Base-by-base conservation (phyloP, 2,113 vertebrate genomes). In the Elanoides forficatus region DNA sequence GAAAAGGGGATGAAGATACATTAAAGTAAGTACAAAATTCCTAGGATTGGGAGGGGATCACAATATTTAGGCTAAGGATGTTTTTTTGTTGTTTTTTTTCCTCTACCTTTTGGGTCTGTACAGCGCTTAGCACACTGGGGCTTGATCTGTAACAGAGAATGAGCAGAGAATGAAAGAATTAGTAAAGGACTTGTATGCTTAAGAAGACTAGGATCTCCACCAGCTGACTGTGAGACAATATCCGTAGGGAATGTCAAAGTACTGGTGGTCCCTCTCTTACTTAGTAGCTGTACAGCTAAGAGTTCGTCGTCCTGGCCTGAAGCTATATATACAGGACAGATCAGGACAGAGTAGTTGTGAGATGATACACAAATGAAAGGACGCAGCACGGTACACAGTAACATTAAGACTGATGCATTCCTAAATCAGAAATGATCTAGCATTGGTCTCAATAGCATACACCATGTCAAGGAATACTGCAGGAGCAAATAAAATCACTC, bases 401-500 rank as follows among this genome's bases (percentile, higher is more conserved):
- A 34, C 34, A 56, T 52, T 48, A 70, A 86, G 42, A 48, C 53
- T 56, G 11, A 85, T 48, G 15, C 40, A 79, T 92, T 91, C 62
- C 32, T n/a, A 75, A 68, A 75, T 80, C 29, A 71, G 48, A 95
- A 91, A 40, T 68, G 7, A 68, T 78, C 47, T 67, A 56, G 8
- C 19, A 45, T 26, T 66, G 60, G 29, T 74, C 68, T 87, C 58
- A 81, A 6, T 23, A 84, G 14, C 43, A 52, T 56, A 48, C 0
- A 12, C 17, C 7, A 18, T 30, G 11, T 30, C 40, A 68, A 55
- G 43, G 34, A 89, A 89, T 74, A 62, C 45, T 87, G 23, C 34
- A 72, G 36, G 34, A 79, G 13, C 36, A 95, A 71, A 74, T 93
- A 93, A 95, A 89, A n/a, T 4, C 29, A 27, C 23, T 87, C 74